Evolutionary conservation across 2,797 vertebrate species (phyloP), one percentile per base, ranked within the genome.

Genomic region (Thaleichthys pacificus): DNA sequence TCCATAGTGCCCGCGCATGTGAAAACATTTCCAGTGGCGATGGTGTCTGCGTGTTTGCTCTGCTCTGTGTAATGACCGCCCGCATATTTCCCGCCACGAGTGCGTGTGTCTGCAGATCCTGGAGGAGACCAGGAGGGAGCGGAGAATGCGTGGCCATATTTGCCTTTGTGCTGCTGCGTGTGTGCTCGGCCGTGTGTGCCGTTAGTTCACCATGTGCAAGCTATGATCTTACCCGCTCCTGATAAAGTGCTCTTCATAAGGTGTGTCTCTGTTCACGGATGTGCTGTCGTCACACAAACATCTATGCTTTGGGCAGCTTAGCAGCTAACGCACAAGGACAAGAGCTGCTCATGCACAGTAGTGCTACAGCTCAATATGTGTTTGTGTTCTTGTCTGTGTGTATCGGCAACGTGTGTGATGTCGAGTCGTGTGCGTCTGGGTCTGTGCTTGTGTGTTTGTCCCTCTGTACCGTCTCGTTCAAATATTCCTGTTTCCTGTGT

Each of bases 151-250:
- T 84, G 60, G 82, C 83, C 79, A 75, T 93, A 89, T 94, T 94
- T 93, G 92, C 91, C 88, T 93, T 91, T 87, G 92, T 86, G 90
- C 88, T 84, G 82, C 63, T 35, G 78, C 82, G 84, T 93, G 92
- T 93, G 91, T 92, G 89, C 91, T 86, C 84, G 90, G 78, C 86
- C 30, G 85, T 85, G 89, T 91, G 89, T 94, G 91, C 83, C 82
- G 69, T 94, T 91, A 89, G 90, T 91, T 85, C 87, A 92, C 77
- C 85, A 78, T 79, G 89, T 87, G 92, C 89, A 91, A 92, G 91
- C 91, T 91, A 91, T 93, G 92, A 93, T 92, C 86, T 93, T 93
- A 85, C 75, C 79, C 58, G 73, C 66, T 71, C 81, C 84, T 86
- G 83, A 92, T 94, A 88, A 91, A 92, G 89, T 90, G 82, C 73